These are phyloP conservation scores for Byasa hedistus DNA, from an alignment of 2,888 invertebrate species.

Conservation along the genomic window DNA sequence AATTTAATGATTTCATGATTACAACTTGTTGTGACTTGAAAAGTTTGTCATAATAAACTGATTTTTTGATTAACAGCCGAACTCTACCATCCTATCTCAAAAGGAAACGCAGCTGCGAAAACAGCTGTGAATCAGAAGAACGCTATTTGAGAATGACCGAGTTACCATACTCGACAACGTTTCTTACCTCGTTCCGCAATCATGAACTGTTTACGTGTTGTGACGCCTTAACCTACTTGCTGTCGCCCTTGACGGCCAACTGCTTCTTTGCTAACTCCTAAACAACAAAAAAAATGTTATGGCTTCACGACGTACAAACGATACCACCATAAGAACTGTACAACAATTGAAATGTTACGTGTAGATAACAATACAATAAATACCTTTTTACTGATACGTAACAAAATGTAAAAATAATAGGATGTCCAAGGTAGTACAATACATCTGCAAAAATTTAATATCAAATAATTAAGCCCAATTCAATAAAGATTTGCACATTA, in stretches of 20 bases:
- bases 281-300: slow-evolving; percentile 31
- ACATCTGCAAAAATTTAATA: neutral
- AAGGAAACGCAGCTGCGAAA: slow-evolving; percentile 45
- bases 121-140: slow-evolving; percentile 51
- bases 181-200: slow-evolving; percentile 69
- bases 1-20: too few species aligned
- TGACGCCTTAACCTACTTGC: slow-evolving; percentile 64
- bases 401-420: neutral
- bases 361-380: too few species aligned
- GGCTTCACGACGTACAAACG: neutral
- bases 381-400: neutral
- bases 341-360: neutral
- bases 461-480: too few species aligned
- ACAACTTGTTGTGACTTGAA: too few species aligned
- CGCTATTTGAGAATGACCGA: slow-evolving; percentile 50
- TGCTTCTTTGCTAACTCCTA: slow-evolving; percentile 50
- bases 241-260: slow-evolving; percentile 59
- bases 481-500: too few species aligned
- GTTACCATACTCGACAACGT: slow-evolving; percentile 51
- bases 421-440: too few species aligned
- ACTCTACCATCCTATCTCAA: slow-evolving; percentile 35
- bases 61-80: slow-evolving; percentile 30
- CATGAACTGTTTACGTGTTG: slow-evolving; percentile 56
- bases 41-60: neutral
- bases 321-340: neutral